Conservation (phyloP, 2,888 invertebrate species). For the Prosapia bicincta region DNA sequence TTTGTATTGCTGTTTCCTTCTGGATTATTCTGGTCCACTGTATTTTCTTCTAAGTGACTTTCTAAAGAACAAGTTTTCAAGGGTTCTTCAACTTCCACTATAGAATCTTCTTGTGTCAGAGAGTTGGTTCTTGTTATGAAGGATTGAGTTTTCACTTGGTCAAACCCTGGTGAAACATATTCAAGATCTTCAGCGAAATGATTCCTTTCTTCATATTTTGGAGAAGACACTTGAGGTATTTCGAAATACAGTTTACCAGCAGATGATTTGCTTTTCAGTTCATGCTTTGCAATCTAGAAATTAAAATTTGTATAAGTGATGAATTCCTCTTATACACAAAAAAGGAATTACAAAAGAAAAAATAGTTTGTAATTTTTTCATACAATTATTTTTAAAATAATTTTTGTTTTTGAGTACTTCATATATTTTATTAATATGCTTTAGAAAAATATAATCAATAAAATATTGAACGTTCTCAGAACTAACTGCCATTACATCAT, state of each 20-base stretch:
- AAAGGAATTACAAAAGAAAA: too few relatives aligned
- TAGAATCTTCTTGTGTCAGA: slow-evolving; percentile 22
- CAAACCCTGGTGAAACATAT: slow-evolving; percentile 12
- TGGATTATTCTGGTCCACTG: neutral
- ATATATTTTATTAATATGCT: too few relatives aligned
- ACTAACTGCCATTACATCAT: too few relatives aligned
- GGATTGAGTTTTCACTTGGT: neutral
- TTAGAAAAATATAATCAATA: too few relatives aligned
- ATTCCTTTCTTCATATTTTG: slow-evolving; percentile 2
- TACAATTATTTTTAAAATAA: too few relatives aligned
- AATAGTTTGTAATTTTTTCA: too few relatives aligned
- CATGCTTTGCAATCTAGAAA: slow-evolving; percentile 16
- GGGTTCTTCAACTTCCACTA: slow-evolving; percentile 21
- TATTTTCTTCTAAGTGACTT: neutral
- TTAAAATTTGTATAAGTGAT: too few relatives aligned
- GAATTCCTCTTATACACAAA: too few relatives aligned
- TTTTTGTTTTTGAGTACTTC: too few relatives aligned
- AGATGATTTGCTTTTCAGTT: slow-evolving; percentile 12
- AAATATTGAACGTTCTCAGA: too few relatives aligned
- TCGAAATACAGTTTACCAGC: slow-evolving; percentile 24
- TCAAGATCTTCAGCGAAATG: slow-evolving; percentile 8
- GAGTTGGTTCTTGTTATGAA: slow-evolving; percentile 21
- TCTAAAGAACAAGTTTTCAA: neutral
- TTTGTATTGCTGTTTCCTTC: neutral
- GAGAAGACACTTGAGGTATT: slow-evolving; percentile 19